Percentiles rank a stretch among this genome's conserved stretches.
phyloP scores from a whole-genome alignment of 23 tunicate genomes.

The Halocynthia aurantium region DNA sequence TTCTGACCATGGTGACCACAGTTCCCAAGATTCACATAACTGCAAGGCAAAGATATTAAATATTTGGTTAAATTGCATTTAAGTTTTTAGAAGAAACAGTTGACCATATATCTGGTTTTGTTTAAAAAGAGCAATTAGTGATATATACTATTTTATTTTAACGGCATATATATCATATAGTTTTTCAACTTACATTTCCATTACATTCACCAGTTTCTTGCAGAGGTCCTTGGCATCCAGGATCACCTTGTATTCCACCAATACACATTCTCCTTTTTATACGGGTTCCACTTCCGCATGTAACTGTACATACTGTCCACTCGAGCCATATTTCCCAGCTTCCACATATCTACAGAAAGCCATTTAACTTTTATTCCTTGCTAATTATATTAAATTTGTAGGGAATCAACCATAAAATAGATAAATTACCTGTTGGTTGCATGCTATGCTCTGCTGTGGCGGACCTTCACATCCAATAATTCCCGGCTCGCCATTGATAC shows the following conservation, averaged over 20 bases:
- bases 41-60: neutral
- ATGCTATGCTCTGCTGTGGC: neutral
- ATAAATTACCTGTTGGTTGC: conserved; percentile 12
- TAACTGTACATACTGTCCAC: conserved; percentile 17
- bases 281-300: conserved; percentile 17
- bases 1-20: conserved; percentile 17
- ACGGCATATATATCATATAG: neutral
- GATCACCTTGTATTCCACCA: conserved; percentile 21
- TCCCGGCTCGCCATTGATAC: conserved; percentile 19
- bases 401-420: too few species aligned
- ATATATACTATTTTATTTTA: too few species aligned
- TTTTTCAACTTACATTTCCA: conserved; percentile 6
- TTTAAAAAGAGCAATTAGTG: too few species aligned
- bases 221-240: conserved; percentile 8
- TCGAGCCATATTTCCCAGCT: conserved; percentile 46
- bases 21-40: conserved; percentile 13
- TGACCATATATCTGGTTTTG: too few species aligned
- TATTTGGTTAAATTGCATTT: too few species aligned
- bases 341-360: conserved; percentile 13
- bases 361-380: neutral
- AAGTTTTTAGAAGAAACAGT: too few species aligned
- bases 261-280: conserved; percentile 11
- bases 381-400: neutral
- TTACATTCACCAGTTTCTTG: conserved; percentile 6
- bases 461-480: conserved; percentile 23